Evolutionary conservation across 92 coral and sea anemone species (phyloP).

Genomic region (Diadumene lineata): DNA sequence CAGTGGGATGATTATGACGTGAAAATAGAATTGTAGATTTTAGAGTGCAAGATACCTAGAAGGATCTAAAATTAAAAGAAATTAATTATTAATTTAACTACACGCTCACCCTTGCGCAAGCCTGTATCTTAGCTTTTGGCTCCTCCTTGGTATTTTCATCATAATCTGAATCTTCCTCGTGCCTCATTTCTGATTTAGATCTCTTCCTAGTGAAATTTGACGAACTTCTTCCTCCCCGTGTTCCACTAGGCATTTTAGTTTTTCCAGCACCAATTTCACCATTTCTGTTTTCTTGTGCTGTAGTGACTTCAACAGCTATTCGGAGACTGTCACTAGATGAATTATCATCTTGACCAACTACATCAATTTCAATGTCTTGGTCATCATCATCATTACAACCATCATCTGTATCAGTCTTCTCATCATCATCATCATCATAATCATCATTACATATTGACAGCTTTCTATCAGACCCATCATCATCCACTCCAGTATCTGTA

Average conservation of each 20-base stretch:
- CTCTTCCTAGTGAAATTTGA: constrained; percentile 8
- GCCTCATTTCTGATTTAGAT: constrained; percentile 32
- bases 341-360: constrained; percentile 41
- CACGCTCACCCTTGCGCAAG: constrained; percentile 87
- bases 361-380: constrained; percentile 47
- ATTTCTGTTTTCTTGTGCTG: constrained; percentile 21
- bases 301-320: constrained; percentile 42
- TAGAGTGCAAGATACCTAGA: too few relatives aligned
- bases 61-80: not conserved
- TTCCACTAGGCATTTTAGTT: not conserved
- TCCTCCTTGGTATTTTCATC: constrained; percentile 67
- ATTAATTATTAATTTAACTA: not conserved
- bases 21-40: too few relatives aligned
- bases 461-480: constrained; percentile 10
- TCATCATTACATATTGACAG: constrained; percentile 37
- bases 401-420: constrained; percentile 68
- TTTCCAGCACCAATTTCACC: constrained; percentile 18
- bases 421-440: constrained; percentile 70
- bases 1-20: too few relatives aligned
- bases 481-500: constrained; percentile 51
- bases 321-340: constrained; percentile 19
- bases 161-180: constrained; percentile 45
- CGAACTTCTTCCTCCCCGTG: constrained; percentile 4
- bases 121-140: constrained; percentile 74
- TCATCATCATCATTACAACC: constrained; percentile 52